These are phyloP conservation scores for Drosophila vallismaia DNA, from an alignment of 2,888 invertebrate genomes.

Conservation along the genomic window DNA sequence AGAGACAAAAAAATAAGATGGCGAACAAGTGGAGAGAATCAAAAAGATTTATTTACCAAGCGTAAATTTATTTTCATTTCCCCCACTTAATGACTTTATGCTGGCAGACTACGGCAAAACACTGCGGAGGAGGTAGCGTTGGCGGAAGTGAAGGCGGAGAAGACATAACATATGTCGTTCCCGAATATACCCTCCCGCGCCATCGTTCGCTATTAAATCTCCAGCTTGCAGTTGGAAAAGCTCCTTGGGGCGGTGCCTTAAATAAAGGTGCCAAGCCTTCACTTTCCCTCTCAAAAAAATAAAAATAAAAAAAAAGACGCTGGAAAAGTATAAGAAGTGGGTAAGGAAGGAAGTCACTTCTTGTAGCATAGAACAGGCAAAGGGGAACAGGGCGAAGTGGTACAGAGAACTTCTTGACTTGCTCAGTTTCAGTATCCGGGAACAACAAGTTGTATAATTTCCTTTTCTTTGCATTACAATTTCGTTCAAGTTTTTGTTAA, in stretches of 20 bases:
- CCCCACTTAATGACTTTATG: slow-evolving; percentile 76
- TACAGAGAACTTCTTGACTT: slow-evolving; percentile 49
- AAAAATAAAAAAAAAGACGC: slow-evolving; percentile 5
- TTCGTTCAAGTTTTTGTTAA: slow-evolving; percentile 54
- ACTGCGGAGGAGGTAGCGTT: background rate
- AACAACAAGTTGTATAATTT: slow-evolving; percentile 56
- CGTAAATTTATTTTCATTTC: slow-evolving; percentile 75
- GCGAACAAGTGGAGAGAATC: slow-evolving; percentile 50
- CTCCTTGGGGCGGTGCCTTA: slow-evolving; percentile 50
- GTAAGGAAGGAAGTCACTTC: slow-evolving; percentile 6
- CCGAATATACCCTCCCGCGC: slow-evolving; percentile 3
- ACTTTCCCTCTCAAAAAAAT: slow-evolving; percentile 50
- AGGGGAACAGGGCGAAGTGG: background rate
- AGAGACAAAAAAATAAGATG: slow-evolving; percentile 8
- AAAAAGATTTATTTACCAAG: slow-evolving; percentile 78
- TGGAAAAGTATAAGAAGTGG: background rate
- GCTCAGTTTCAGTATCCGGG: slow-evolving; percentile 46
- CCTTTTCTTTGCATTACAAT: slow-evolving; percentile 48
- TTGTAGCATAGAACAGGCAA: background rate
- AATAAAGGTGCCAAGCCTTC: slow-evolving; percentile 63
- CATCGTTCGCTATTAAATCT: slow-evolving; percentile 36
- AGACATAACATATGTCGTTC: slow-evolving; percentile 51
- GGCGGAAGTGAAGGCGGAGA: background rate
- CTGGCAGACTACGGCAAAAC: slow-evolving; percentile 31
- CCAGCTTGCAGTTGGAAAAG: slow-evolving; percentile 34